Evolutionary conservation across 2,113 vertebrate species (phyloP), one percentile per base, ranked within the genome.

Genomic region (Delphinapterus leucas): DNA sequence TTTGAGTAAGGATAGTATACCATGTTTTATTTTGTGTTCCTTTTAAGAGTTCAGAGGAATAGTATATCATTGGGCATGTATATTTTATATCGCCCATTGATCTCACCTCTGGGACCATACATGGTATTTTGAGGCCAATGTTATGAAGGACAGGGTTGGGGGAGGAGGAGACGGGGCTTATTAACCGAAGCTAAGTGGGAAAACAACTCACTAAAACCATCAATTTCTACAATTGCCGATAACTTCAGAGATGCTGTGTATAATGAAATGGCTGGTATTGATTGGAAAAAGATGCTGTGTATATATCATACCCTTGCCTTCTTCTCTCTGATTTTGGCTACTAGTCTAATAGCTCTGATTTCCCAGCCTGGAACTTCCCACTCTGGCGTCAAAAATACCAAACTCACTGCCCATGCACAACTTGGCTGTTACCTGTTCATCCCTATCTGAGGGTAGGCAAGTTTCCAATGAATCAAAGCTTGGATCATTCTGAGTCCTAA

Each of bases 341-440:
- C 38, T 87, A 17, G 21, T 44, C 60, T 76, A 87, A 74, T 20
- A 61, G 21, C 38, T 89, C 28, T 61, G n/a, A 38, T 67, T 85
- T 73, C n/a, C 41, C 23, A 88, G 25, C 5, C 41, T 47, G n/a
- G 44, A 65, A 67, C 17, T 88, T 60, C 38, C 38, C 55, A 76
- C 41, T 87, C 71, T 55, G 38, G 61, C 6, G 20, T 71, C 86
- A 93, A 79, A 92, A 92, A 92, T 12, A 70, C 28, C 55, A 83
- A 26, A 13, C 61, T 5, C 65, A 20, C 18, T 36, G 9, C 94
- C 28, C 10, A 33, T 6, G 8, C 44, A 11, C 21, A 12, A 49
- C 6, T 2, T 25, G 8, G 17, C 38, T 82, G 38, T 98, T 98
- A 98, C 98, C 98, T 98, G 95, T 11, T 31, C 8, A 0, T 81